phyloP scores from a whole-genome alignment of 2,797 vertebrate genomes.

The Eulemur coronatus region DNA sequence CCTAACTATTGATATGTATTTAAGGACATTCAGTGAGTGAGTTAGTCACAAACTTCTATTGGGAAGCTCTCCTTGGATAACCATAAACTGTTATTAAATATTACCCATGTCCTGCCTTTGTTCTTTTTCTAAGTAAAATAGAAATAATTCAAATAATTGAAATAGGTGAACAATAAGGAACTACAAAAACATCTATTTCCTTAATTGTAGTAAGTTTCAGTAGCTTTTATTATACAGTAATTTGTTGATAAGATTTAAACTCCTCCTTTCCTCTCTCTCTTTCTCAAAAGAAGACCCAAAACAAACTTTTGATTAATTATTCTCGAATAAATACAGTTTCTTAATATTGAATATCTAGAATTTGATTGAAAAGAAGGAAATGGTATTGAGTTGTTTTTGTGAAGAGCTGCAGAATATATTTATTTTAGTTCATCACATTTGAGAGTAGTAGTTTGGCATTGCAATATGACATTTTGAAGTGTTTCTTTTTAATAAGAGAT shows the following conservation, averaged over 20 bases:
- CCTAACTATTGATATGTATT: background rate
- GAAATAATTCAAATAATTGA: background rate
- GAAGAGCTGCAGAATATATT: background rate
- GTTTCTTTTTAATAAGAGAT: background rate
- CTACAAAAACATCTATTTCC: background rate
- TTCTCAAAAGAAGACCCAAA: background rate
- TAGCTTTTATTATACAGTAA: background rate
- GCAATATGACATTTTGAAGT: background rate
- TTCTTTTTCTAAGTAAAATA: background rate
- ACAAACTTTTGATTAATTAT: background rate
- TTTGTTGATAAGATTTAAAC: conserved; percentile 4
- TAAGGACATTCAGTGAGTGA: background rate
- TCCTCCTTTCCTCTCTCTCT: background rate
- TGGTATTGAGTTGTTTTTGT: background rate
- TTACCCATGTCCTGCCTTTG: background rate
- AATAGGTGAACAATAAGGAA: background rate
- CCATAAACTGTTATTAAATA: background rate
- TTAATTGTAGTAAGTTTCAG: background rate
- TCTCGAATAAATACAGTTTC: background rate
- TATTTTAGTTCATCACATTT: background rate
- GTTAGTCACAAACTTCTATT: background rate
- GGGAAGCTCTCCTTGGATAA: background rate
- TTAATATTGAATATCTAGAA: background rate
- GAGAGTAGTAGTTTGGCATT: background rate
- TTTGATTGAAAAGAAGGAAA: background rate